phyloP scores from a whole-genome alignment of 2,888 invertebrate genomes.

The Euplexia lucipara region DNA sequence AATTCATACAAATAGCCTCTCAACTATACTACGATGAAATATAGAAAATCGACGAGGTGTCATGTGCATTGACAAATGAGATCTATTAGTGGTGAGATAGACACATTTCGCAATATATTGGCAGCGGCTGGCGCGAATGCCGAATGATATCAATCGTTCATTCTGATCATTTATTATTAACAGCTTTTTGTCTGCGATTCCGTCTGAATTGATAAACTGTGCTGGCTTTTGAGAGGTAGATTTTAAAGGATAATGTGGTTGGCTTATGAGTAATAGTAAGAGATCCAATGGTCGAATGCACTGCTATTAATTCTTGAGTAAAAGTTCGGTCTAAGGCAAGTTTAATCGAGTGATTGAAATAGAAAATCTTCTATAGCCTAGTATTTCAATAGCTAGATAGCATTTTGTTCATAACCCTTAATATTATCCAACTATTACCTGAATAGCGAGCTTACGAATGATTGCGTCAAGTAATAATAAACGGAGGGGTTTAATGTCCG shows the following conservation, averaged over 20 bases:
- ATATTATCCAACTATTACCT: background rate
- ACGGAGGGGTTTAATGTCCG: background rate
- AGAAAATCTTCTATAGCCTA: background rate
- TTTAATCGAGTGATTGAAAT: background rate
- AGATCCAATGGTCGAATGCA: background rate
- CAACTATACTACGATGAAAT: slow-evolving; percentile 35
- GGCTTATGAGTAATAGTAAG: slow-evolving; percentile 1
- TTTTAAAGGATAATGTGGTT: slow-evolving; percentile 3
- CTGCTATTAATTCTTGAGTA: background rate
- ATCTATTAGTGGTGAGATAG: slow-evolving; percentile 62
- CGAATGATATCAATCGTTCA: slow-evolving; percentile 47
- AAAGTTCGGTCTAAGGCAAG: too few relatives aligned
- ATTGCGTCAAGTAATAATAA: background rate
- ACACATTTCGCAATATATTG: slow-evolving; percentile 59
- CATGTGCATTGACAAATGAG: slow-evolving; percentile 62
- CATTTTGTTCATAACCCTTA: background rate
- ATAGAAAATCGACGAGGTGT: slow-evolving; percentile 45
- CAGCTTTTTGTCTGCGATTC: slow-evolving; percentile 50
- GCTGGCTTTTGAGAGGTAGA: slow-evolving; percentile 16
- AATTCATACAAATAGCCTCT: slow-evolving; percentile 32
- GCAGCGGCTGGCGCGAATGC: slow-evolving; percentile 40
- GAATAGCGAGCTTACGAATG: background rate
- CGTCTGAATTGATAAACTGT: slow-evolving; percentile 35
- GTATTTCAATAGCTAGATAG: background rate
- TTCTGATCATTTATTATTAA: slow-evolving; percentile 58